Conservation (phyloP, 2,113 vertebrate genomes). For the Choloepus hoffmanni region DNA sequence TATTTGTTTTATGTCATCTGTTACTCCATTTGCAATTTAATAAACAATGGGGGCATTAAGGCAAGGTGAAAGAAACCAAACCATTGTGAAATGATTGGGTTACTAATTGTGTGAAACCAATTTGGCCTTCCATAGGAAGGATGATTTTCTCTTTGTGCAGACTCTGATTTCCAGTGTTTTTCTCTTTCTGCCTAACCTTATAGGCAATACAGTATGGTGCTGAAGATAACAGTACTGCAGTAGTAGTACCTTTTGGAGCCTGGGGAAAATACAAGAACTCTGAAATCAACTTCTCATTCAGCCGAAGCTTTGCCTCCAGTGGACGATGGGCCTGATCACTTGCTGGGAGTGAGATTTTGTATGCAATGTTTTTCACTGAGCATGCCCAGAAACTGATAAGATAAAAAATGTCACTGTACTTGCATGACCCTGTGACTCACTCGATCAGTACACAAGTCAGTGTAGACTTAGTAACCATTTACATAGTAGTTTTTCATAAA, state of each 20-base stretch:
- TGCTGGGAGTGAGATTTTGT: not conserved
- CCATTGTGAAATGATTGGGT: not conserved
- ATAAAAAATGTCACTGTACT: not conserved
- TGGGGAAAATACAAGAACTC: slow-evolving; percentile 96
- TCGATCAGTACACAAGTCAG: not conserved
- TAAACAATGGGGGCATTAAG: not conserved
- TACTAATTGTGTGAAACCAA: not conserved
- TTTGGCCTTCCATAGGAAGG: not conserved
- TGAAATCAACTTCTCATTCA: slow-evolving; percentile 95
- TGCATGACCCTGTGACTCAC: not conserved
- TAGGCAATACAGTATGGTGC: slow-evolving; percentile 95
- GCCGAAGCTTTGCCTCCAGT: slow-evolving; percentile 96
- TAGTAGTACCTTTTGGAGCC: slow-evolving; percentile 97
- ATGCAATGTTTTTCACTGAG: slow-evolving; percentile 72
- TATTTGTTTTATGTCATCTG: not conserved
- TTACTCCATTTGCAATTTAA: not conserved
- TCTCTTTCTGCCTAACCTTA: slow-evolving; percentile 41
- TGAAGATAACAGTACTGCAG: slow-evolving; percentile 96
- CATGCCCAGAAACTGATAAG: slow-evolving; percentile 62
- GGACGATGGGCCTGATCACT: slow-evolving; percentile 93
- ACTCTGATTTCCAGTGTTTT: not conserved
- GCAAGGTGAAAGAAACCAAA: not conserved
- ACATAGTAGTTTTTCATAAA: not conserved
- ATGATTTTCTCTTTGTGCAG: not conserved
- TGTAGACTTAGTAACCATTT: not conserved